These are phyloP conservation scores for Bolborhynchus lineola DNA, from an alignment of 2,113 vertebrate genomes.

Conservation along the genomic window DNA sequence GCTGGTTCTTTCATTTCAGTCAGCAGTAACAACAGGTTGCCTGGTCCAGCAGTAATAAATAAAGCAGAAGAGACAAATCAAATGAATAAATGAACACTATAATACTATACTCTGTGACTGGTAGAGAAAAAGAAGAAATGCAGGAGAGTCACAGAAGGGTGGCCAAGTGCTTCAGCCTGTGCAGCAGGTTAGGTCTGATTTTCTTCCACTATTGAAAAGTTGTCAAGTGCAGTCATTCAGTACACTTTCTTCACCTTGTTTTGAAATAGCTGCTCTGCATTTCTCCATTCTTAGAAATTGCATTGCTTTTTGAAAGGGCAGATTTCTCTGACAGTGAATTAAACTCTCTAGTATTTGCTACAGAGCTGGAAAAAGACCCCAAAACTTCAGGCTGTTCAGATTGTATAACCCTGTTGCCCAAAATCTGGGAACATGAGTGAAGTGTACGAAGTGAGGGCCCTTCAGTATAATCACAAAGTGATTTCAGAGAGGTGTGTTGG, in stretches of 20 bases:
- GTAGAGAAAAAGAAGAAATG: not conserved
- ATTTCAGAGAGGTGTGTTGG: not conserved
- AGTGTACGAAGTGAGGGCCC: not conserved
- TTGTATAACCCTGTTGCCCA: not conserved
- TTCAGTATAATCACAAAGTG: not conserved
- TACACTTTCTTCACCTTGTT: not conserved
- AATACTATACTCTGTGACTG: not conserved
- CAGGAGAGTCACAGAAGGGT: not conserved
- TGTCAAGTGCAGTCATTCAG: not conserved
- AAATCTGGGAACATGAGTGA: not conserved
- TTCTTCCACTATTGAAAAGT: not conserved
- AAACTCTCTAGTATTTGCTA: not conserved
- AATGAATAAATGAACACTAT: not conserved
- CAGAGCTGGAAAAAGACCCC: not conserved
- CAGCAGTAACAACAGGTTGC: not conserved
- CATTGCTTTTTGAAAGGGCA: not conserved
- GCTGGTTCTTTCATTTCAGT: not conserved
- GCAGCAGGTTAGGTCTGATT: not conserved
- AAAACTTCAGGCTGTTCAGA: not conserved
- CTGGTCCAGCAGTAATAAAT: not conserved
- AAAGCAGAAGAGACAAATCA: not conserved
- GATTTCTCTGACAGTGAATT: not conserved
- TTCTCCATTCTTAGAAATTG: not conserved
- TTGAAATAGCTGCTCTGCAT: slow-evolving; percentile 20
- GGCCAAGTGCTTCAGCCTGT: not conserved